Percentiles rank a stretch among this genome's conserved stretches.
phyloP scores from a whole-genome alignment of 2,113 vertebrate genomes.

The Amphiprion ocellaris region DNA sequence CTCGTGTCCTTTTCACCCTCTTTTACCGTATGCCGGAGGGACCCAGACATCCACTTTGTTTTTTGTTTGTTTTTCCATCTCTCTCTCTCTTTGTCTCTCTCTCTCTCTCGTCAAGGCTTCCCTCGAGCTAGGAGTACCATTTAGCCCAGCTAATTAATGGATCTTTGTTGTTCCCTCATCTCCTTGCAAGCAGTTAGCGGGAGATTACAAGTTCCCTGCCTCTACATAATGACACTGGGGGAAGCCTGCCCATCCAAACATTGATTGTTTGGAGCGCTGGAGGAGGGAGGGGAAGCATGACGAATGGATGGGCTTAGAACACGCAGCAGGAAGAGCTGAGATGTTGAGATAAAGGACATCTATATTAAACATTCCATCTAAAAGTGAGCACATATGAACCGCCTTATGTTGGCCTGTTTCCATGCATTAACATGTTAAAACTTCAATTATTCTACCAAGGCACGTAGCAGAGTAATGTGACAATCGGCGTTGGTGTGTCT shows the following conservation, averaged over 20 bases:
- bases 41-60: constrained; percentile 32
- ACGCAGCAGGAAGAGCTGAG: constrained; percentile 16
- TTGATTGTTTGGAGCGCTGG: constrained; percentile 50
- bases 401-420: background rate
- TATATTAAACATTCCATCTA: background rate
- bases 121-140: constrained; percentile 63
- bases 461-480: too few relatives aligned
- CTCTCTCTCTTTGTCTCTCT: background rate
- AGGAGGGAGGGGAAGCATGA: background rate
- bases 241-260: constrained; percentile 56
- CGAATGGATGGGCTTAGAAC: constrained; percentile 28
- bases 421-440: background rate
- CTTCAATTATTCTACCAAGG: too few relatives aligned
- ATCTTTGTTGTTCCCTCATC: constrained; percentile 74
- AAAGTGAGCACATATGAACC: background rate
- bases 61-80: constrained; percentile 15
- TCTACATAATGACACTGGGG: constrained; percentile 65
- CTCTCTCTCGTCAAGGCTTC: constrained; percentile 50
- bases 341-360: constrained; percentile 14
- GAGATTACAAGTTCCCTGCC: constrained; percentile 78
- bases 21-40: constrained; percentile 3
- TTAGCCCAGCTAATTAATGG: constrained; percentile 76
- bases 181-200: constrained; percentile 70
- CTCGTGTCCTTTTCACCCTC: constrained; percentile 41
- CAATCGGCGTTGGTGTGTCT: too few relatives aligned